A percentile compares a stretch with the other conserved stretches of the same genome.
Evolutionary conservation across 2,113 vertebrate species (phyloP).

Genomic region (Micronisus gabar): DNA sequence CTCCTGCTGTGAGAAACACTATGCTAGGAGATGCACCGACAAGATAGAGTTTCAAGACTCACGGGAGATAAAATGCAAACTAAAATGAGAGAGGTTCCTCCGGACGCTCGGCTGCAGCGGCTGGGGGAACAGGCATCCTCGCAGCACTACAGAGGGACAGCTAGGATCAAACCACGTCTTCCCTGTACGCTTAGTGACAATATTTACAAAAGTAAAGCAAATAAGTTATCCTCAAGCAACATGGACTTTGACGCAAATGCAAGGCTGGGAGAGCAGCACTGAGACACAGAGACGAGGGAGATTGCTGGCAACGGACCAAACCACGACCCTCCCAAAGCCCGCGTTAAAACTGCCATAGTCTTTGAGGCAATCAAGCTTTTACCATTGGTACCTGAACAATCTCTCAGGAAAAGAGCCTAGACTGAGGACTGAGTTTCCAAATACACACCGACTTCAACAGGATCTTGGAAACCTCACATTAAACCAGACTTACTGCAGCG

Average conservation of each 20-base stretch:
- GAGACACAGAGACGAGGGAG: neutral
- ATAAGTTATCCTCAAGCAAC: neutral
- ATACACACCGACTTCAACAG: neutral
- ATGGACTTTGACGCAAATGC: neutral
- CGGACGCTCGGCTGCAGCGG: accelerated
- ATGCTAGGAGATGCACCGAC: accelerated
- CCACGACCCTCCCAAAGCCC: neutral
- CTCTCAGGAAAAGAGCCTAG: neutral
- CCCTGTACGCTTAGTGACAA: accelerated
- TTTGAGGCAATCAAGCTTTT: neutral
- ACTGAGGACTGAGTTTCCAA: neutral
- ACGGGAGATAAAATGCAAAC: accelerated
- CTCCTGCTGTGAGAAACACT: neutral
- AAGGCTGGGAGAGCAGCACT: neutral
- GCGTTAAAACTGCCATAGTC: neutral
- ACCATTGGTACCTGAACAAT: neutral
- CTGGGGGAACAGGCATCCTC: neutral
- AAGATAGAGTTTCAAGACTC: neutral
- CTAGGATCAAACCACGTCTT: neutral
- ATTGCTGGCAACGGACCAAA: accelerated
- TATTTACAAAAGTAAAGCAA: neutral
- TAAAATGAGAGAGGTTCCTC: neutral
- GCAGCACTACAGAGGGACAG: accelerated
- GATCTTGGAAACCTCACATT: neutral
- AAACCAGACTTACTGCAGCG: neutral